These are phyloP conservation scores for Pocillopora meandrina DNA, from an alignment of 92 coral and sea anemone genomes.

Conservation along the genomic window DNA sequence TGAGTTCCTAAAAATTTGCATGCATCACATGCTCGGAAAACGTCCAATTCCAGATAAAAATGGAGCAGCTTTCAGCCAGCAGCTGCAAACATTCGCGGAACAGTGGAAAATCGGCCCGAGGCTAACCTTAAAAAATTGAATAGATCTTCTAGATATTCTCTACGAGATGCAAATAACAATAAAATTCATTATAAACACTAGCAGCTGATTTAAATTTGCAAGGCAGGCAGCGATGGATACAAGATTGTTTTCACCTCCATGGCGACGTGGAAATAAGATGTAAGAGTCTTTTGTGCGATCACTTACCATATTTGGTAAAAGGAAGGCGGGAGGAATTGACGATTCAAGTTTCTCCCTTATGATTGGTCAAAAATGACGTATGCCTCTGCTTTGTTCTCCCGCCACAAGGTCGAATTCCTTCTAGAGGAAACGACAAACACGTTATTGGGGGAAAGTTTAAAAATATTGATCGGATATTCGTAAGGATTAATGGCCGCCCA, in stretches of 20 bases:
- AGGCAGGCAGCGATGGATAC: not conserved
- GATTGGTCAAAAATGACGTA: conserved; percentile 84
- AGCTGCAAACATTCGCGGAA: not conserved
- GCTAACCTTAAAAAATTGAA: not conserved
- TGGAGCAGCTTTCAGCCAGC: conserved; percentile 15
- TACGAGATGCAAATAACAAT: conserved; percentile 19
- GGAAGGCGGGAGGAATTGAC: conserved; percentile 42
- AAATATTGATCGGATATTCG: conserved; percentile 9
- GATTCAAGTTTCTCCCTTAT: conserved; percentile 13
- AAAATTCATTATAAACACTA: conserved; percentile 7
- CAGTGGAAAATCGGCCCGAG: not conserved
- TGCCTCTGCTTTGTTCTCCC: conserved; percentile 60
- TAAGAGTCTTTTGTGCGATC: conserved; percentile 22
- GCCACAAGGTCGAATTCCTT: conserved; percentile 72
- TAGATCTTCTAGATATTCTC: not conserved
- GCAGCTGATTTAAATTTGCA: conserved; percentile 13
- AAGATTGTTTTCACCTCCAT: conserved; percentile 58
- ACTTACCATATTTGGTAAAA: conserved; percentile 66
- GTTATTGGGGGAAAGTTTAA: not conserved
- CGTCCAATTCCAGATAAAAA: not conserved
- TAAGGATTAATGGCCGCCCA: conserved; percentile 78
- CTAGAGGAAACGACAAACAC: conserved; percentile 41
- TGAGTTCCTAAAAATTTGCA: not conserved
- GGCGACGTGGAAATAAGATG: conserved; percentile 59
- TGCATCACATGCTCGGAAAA: too few relatives aligned